Conservation (phyloP, 64 coral and sea anemone species). For the Exaiptasia diaphana region DNA sequence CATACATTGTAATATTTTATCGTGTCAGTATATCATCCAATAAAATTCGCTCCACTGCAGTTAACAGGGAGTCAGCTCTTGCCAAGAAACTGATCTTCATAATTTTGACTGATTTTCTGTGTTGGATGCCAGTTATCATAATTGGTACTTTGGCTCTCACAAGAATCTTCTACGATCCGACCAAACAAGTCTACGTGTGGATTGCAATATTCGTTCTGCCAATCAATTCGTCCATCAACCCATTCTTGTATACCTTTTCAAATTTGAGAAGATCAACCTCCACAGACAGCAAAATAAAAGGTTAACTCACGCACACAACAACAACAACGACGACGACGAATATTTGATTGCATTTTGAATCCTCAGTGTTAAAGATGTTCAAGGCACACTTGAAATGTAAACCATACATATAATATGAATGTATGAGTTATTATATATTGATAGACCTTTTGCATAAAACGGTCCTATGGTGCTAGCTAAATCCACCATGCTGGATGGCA, state of each 20-base stretch:
- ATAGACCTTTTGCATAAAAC: too few relatives aligned
- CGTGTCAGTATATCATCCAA: neutral
- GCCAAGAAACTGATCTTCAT: slow-evolving; percentile 52
- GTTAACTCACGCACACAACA: too few relatives aligned
- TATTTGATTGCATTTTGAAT: too few relatives aligned
- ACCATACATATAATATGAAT: too few relatives aligned
- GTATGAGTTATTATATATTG: too few relatives aligned
- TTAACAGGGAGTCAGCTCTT: slow-evolving; percentile 38
- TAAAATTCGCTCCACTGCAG: slow-evolving; percentile 24
- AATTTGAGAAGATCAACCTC: too few relatives aligned
- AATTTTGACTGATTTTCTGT: slow-evolving; percentile 51
- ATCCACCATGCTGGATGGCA: too few relatives aligned
- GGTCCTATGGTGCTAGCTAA: too few relatives aligned
- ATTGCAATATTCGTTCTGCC: slow-evolving; percentile 55
- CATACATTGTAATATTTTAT: slow-evolving; percentile 46
- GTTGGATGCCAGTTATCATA: slow-evolving; percentile 51
- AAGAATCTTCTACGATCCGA: slow-evolving; percentile 24
- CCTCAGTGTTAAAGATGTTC: too few relatives aligned
- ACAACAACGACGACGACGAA: too few relatives aligned
- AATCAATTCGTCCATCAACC: slow-evolving; percentile 56
- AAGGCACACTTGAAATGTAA: too few relatives aligned
- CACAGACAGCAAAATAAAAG: too few relatives aligned
- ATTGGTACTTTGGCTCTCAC: slow-evolving; percentile 34
- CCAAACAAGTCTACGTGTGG: slow-evolving; percentile 45
- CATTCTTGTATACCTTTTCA: slow-evolving; percentile 62